Conservation (phyloP, 2,113 vertebrate species). For the Penelope pileata region DNA sequence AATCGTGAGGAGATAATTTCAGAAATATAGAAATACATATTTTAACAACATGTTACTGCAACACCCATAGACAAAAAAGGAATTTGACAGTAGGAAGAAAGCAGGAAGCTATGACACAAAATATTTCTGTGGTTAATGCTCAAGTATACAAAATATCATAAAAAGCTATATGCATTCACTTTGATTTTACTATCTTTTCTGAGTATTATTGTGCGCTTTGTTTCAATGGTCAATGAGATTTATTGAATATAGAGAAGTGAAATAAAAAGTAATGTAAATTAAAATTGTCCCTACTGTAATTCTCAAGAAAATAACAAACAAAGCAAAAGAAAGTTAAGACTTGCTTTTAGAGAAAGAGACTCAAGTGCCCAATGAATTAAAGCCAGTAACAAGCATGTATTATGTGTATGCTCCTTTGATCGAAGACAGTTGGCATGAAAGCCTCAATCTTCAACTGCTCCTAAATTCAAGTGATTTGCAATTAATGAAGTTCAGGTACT, state of each 20-base stretch:
- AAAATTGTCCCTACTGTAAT: rapidly evolving
- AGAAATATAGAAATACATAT: too few relatives aligned
- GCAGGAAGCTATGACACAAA: not conserved
- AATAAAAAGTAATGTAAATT: not conserved
- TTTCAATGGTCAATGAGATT: not conserved
- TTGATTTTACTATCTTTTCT: not conserved
- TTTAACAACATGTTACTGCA: not conserved
- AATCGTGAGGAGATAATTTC: not conserved
- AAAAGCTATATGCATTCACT: not conserved
- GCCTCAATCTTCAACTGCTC: not conserved
- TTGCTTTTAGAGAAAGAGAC: not conserved
- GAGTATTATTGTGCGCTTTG: not conserved
- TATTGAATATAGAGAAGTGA: not conserved
- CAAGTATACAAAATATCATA: not conserved
- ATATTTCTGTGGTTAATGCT: not conserved
- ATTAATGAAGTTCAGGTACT: not conserved
- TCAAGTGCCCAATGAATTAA: not conserved
- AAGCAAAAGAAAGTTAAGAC: not conserved
- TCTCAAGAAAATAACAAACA: not conserved
- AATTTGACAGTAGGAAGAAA: not conserved
- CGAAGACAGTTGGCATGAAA: not conserved
- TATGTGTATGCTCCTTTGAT: not conserved
- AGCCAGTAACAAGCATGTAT: not conserved
- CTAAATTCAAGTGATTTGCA: not conserved
- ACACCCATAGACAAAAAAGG: not conserved